Evolutionary conservation across 2,888 invertebrate species (phyloP).

Genomic region (Pantelozetes paolii): DNA sequence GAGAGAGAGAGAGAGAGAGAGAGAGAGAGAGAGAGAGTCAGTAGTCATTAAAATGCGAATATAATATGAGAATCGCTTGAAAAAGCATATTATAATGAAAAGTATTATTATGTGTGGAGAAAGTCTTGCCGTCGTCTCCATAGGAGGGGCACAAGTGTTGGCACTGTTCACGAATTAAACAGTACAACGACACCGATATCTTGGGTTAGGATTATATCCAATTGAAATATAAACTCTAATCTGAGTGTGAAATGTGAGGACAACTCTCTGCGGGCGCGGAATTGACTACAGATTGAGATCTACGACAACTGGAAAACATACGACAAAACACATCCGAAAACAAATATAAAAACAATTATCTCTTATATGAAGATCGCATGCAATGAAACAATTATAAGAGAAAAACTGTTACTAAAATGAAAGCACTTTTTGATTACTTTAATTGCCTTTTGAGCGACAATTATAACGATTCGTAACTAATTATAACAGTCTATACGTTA

Average conservation of each 20-base stretch:
- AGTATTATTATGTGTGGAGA: constrained; percentile 30
- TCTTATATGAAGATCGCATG: neutral
- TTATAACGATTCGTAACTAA: neutral
- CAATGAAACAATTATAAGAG: constrained; percentile 6
- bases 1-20: neutral
- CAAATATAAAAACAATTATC: constrained; percentile 10
- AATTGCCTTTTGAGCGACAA: neutral
- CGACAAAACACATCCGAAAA: neutral
- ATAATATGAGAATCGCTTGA: neutral
- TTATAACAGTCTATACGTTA: neutral
- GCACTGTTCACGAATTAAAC: neutral
- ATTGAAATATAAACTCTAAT: neutral
- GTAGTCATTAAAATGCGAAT: constrained; percentile 13
- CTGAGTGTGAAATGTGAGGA: neutral
- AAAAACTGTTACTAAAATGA: no score
- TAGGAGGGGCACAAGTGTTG: constrained; percentile 11
- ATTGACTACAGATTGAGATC: neutral
- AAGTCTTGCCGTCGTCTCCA: constrained; percentile 33
- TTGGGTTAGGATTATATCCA: neutral
- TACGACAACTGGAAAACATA: neutral
- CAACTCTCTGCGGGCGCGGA: constrained; percentile 4
- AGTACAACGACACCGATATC: constrained; percentile 8
- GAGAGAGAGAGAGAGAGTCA: constrained; percentile 13
- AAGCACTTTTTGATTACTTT: neutral
- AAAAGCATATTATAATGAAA: constrained; percentile 12